Conservation (phyloP, 2,888 invertebrate genomes). For the Drosophila falleni region DNA sequence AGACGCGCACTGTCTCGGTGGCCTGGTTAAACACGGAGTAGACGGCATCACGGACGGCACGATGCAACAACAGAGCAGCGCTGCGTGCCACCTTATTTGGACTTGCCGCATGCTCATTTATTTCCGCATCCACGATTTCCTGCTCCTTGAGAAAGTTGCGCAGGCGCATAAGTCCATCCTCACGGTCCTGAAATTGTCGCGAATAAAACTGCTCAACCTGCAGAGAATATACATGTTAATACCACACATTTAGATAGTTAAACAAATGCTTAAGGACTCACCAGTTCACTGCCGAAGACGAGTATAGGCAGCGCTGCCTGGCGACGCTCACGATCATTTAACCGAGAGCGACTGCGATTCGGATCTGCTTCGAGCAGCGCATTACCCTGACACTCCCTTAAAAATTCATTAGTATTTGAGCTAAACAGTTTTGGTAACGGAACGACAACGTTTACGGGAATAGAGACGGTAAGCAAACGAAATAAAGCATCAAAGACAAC, state of each 20-base stretch:
- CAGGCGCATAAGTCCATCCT: constrained; percentile 92
- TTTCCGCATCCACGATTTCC: constrained; percentile 82
- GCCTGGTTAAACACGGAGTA: constrained; percentile 95
- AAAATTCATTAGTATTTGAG: constrained; percentile 93
- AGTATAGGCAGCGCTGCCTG: constrained; percentile 95
- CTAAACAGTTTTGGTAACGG: constrained; percentile 85
- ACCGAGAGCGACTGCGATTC: constrained; percentile 86
- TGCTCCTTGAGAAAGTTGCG: constrained; percentile 84
- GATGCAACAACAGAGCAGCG: constrained; percentile 91
- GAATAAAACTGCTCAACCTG: constrained; percentile 96
- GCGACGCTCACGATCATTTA: constrained; percentile 92
- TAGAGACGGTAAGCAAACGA: constrained; percentile 51
- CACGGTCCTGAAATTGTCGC: constrained; percentile 95
- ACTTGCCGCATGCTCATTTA: constrained; percentile 75
- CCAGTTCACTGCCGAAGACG: constrained; percentile 95
- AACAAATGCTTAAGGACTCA: constrained; percentile 78
- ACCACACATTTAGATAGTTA: neutral
- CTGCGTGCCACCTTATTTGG: constrained; percentile 93
- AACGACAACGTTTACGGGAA: constrained; percentile 73
- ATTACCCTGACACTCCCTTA: constrained; percentile 89
- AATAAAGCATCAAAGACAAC: constrained; percentile 42
- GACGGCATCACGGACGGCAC: constrained; percentile 94
- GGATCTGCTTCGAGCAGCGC: constrained; percentile 86
- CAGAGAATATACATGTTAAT: neutral
- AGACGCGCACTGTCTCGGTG: constrained; percentile 91